These are phyloP conservation scores for Adelognathus sp. DNA, from an alignment of 2,888 invertebrate species.

Conservation along the genomic window DNA sequence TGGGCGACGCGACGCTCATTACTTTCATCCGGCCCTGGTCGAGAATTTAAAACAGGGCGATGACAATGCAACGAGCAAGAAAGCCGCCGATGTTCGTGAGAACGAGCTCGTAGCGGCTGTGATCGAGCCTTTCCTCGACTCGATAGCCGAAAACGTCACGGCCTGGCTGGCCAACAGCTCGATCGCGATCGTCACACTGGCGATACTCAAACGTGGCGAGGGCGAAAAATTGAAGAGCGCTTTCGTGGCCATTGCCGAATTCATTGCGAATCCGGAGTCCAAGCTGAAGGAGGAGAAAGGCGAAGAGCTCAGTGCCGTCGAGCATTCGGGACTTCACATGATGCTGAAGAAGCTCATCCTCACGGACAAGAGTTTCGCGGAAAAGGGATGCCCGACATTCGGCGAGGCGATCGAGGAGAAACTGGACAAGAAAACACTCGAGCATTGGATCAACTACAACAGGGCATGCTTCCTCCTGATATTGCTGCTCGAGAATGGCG, in stretches of 20 bases:
- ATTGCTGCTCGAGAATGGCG: conserved; percentile 85
- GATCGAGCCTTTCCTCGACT: conserved; percentile 83
- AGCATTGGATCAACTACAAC: conserved; percentile 87
- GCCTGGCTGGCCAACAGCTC: conserved; percentile 88
- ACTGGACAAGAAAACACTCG: conserved; percentile 83
- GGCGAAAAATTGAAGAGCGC: conserved; percentile 80
- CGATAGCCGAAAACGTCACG: conserved; percentile 84
- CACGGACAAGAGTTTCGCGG: conserved; percentile 83
- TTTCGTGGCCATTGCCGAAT: conserved; percentile 80
- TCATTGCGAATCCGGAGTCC: conserved; percentile 83
- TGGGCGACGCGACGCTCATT: conserved; percentile 89
- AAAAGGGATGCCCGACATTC: conserved; percentile 82
- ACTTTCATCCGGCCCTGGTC: conserved; percentile 92
- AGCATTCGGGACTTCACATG: conserved; percentile 90
- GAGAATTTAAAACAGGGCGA: conserved; percentile 89
- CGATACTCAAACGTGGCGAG: conserved; percentile 86
- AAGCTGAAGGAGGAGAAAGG: conserved; percentile 79
- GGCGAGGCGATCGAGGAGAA: conserved; percentile 83
- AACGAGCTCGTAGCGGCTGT: conserved; percentile 87
- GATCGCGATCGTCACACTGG: conserved; percentile 87
- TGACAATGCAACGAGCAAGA: conserved; percentile 88
- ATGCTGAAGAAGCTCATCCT: conserved; percentile 89
- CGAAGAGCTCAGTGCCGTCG: conserved; percentile 83
- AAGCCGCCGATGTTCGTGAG: conserved; percentile 85
- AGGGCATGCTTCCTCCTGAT: conserved; percentile 90